These are phyloP conservation scores for Clarias platycephalus DNA, from an alignment of 2,797 vertebrate species.

Conservation along the genomic window DNA sequence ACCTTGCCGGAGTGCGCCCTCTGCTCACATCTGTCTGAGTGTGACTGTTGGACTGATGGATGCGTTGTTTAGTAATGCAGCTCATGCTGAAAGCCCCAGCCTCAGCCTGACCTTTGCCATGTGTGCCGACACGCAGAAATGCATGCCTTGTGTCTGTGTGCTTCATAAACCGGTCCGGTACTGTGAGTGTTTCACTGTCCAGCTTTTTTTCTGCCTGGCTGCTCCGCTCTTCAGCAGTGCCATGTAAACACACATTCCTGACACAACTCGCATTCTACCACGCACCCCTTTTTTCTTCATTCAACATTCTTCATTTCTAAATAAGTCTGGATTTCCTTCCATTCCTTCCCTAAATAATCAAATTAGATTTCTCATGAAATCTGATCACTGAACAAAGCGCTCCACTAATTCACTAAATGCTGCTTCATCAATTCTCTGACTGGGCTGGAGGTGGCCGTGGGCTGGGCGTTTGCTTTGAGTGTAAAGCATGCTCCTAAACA, in stretches of 20 bases:
- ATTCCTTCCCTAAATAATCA: constrained; percentile 52
- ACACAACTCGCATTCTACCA: not conserved
- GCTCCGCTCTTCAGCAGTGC: not conserved
- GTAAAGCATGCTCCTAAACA: constrained; percentile 15
- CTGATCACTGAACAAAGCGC: constrained; percentile 53
- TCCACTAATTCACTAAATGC: constrained; percentile 68
- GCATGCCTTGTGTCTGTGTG: not conserved
- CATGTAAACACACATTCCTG: constrained; percentile 18
- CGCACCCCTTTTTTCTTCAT: constrained; percentile 2
- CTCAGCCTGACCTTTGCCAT: constrained; percentile 59
- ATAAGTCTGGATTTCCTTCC: constrained; percentile 48
- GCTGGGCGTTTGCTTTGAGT: constrained; percentile 44
- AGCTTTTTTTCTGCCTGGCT: constrained; percentile 15
- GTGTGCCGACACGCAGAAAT: constrained; percentile 46
- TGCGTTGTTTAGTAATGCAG: constrained; percentile 69
- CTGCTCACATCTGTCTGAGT: constrained; percentile 65
- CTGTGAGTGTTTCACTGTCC: constrained; percentile 15
- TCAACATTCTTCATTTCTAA: constrained; percentile 50
- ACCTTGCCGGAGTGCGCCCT: constrained; percentile 59
- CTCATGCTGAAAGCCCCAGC: constrained; percentile 67
- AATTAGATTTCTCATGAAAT: constrained; percentile 57
- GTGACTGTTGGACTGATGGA: constrained; percentile 70
- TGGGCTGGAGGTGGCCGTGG: constrained; percentile 51
- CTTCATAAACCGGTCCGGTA: constrained; percentile 2
- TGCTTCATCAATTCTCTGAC: constrained; percentile 63